Percentiles rank a stretch among this genome's conserved stretches.
These are phyloP conservation scores for Periophthalmus magnuspinnatus DNA, from an alignment of 2,797 vertebrate genomes.

Conservation along the genomic window DNA sequence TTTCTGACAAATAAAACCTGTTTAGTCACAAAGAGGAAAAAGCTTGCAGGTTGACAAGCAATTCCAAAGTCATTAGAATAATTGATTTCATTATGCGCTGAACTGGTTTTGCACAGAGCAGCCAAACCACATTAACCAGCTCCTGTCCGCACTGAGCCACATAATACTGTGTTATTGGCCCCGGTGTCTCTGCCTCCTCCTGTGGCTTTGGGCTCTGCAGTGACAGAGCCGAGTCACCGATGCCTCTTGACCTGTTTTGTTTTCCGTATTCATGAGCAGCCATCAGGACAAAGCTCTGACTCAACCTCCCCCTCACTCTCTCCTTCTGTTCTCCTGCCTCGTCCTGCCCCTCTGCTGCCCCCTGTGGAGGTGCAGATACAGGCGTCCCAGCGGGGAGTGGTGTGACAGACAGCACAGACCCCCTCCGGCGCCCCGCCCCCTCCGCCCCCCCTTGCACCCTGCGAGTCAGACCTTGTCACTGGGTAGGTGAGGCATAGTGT, in stretches of 20 bases:
- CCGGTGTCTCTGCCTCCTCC: neutral
- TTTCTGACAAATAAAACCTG: neutral
- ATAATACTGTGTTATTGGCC: neutral
- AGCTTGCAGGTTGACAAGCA: neutral
- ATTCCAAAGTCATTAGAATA: constrained; percentile 1
- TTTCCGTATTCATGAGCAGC: constrained; percentile 78
- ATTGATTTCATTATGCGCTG: neutral
- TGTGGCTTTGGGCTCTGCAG: constrained; percentile 35
- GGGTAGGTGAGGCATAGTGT: constrained; percentile 45
- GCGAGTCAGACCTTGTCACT: constrained; percentile 53
- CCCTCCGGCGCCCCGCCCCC: constrained; percentile 25
- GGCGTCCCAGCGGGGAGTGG: constrained; percentile 62
- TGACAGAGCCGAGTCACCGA: constrained; percentile 60
- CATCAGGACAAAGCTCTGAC: constrained; percentile 58
- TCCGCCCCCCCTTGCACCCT: constrained; percentile 51
- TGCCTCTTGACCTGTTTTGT: constrained; percentile 72
- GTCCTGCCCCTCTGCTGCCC: constrained; percentile 2
- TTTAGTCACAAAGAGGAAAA: neutral
- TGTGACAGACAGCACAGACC: constrained; percentile 59
- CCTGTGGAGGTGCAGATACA: constrained; percentile 43
- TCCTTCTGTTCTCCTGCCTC: constrained; percentile 40
- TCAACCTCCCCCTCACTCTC: constrained; percentile 45
- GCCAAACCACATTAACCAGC: neutral
- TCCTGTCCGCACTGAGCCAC: neutral
- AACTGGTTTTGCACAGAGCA: neutral